Evolutionary conservation across 2,797 vertebrate species (phyloP).

Genomic region (Gymnopithys bicolor): DNA sequence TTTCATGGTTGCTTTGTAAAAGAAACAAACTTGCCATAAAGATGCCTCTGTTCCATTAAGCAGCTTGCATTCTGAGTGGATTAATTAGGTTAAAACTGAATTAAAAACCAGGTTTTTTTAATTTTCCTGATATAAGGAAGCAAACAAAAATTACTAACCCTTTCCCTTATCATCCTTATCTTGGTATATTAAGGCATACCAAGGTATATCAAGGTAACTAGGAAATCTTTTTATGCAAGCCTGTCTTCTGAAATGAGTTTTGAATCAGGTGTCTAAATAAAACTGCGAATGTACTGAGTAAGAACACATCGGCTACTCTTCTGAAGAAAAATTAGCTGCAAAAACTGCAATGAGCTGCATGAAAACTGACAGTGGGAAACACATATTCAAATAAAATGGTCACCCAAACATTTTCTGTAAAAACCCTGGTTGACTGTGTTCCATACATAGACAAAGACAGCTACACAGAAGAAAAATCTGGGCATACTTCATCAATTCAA

Average conservation of each 20-base stretch:
- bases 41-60: neutral
- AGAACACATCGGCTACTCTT: neutral
- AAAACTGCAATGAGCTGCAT: neutral
- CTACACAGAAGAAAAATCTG: neutral
- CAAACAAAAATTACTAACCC: neutral
- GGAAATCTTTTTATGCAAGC: neutral
- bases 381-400: neutral
- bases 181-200: neutral
- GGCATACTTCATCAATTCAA: neutral
- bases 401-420: neutral
- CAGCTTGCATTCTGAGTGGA: neutral
- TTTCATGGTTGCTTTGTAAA: conserved; percentile 39
- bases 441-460: neutral
- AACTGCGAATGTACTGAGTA: neutral
- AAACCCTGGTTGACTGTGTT: neutral
- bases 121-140: neutral
- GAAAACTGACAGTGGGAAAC: neutral
- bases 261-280: neutral
- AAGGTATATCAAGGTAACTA: too few species aligned
- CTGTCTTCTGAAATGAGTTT: neutral
- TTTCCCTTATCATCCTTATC: neutral
- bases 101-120: neutral
- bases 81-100: neutral
- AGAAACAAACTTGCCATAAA: conserved; percentile 2
- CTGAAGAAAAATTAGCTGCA: neutral